phyloP scores from a whole-genome alignment of 2,888 invertebrate species.

The Brenthis daphne region DNA sequence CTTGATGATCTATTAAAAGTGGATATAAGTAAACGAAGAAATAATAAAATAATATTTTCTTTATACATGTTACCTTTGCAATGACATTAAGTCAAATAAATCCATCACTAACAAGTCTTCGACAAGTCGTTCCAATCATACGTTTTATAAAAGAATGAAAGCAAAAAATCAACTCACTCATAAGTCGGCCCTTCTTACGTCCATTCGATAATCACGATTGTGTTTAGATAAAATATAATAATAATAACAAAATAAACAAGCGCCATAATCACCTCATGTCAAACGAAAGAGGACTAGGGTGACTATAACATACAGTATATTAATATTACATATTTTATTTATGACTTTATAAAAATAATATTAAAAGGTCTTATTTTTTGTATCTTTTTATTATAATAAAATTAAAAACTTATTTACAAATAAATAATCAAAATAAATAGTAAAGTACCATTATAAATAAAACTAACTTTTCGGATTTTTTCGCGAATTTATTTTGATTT shows the following conservation, averaged over 20 bases:
- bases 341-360: not conserved
- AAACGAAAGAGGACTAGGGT: constrained; percentile 53
- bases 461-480: too few relatives aligned
- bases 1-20: too few relatives aligned
- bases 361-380: not conserved
- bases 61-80: not conserved
- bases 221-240: constrained; percentile 79
- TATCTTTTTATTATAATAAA: too few relatives aligned
- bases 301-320: constrained; percentile 39
- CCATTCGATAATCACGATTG: constrained; percentile 75
- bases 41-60: constrained; percentile 3
- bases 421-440: too few relatives aligned
- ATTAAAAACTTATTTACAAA: too few relatives aligned
- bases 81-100: constrained; percentile 17
- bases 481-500: too few relatives aligned
- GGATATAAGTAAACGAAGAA: too few relatives aligned
- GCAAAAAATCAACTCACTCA: constrained; percentile 49
- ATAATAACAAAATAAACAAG: constrained; percentile 79
- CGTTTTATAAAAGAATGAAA: constrained; percentile 48
- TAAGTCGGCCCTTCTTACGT: constrained; percentile 58
- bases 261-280: constrained; percentile 75
- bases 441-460: too few relatives aligned
- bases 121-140: constrained; percentile 48
- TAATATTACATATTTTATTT: not conserved
- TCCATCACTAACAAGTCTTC: constrained; percentile 32